Evolutionary conservation across 2,113 vertebrate species (phyloP), one percentile per base, ranked within the genome.

Genomic region (Nestor notabilis): DNA sequence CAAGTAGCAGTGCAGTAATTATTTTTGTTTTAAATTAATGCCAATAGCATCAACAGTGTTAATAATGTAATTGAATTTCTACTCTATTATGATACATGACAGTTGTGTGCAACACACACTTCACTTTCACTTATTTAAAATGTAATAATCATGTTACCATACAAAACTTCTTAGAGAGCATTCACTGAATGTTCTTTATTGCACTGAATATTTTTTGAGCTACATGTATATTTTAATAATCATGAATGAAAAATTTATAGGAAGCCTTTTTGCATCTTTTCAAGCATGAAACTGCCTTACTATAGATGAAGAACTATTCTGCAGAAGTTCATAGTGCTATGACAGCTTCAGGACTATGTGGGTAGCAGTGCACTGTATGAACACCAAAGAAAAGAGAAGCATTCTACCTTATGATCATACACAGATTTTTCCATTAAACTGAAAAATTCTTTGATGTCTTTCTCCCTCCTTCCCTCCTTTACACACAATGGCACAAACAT

Each of bases 191-290:
- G 63, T 70, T 77, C 53, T 83, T 93, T 70, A 92, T 75, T 37
- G 35, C 37, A 78, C 71, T 50, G 50, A 88, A n/a, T 74, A 93
- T 63, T 94, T 94, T 92, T 92, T 86, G 60, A 96, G 55, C 68
- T 78, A 78, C 88, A 96, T 94, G 92, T 95, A 96, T 97, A 92
- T 93, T 97, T 97, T 93, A 95, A 95, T 92, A 90, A 96, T 14
- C 9, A 39, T 35, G 68, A 92, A 76, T 96, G 90, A 94, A 96
- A 97, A 93, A 94, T 93, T 91, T 90, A 95, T 93, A 89, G 87
- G 64, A 86, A 97, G 55, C 50, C 85, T 96, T 92, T 96, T 95
- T 83, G 83, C 83, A 93, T 92, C 83, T 90, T 92, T 81, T 94
- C 92, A 94, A 97, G 92, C 95, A 92, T 94, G 88, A 93, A 95